Conservation (phyloP, 2,888 invertebrate species). For the Agonopterix subpropinquella region DNA sequence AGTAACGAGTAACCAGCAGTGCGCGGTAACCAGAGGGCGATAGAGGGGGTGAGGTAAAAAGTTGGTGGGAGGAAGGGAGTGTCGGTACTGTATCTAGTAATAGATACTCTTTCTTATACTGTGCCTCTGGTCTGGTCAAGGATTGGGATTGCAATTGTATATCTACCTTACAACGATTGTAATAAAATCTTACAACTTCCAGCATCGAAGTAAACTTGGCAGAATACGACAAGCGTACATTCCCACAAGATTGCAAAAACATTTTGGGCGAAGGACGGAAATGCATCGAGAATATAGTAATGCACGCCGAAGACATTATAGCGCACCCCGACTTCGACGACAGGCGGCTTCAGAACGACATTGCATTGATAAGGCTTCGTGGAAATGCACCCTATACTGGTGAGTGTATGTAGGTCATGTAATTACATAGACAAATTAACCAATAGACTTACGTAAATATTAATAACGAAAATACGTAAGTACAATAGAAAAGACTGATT, state of each 20-base stretch:
- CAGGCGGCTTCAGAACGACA: conserved; percentile 46
- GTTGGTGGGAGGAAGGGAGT: too few relatives aligned
- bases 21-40: too few relatives aligned
- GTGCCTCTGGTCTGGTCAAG: too few relatives aligned
- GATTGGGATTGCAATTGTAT: not conserved
- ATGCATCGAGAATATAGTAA: conserved; percentile 50
- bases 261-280: conserved; percentile 31
- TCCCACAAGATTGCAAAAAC: conserved; percentile 51
- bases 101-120: too few relatives aligned
- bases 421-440: not conserved
- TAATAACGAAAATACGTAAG: not conserved
- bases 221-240: conserved; percentile 60
- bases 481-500: too few relatives aligned
- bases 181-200: conserved; percentile 15
- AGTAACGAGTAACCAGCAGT: too few relatives aligned
- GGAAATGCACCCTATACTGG: conserved; percentile 52
- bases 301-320: conserved; percentile 38
- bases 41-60: too few relatives aligned
- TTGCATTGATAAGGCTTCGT: conserved; percentile 48
- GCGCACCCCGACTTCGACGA: conserved; percentile 49
- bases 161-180: not conserved
- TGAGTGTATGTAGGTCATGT: conserved; percentile 18
- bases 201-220: conserved; percentile 52
- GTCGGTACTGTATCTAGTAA: too few relatives aligned
- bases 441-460: not conserved